Percentiles rank a stretch among this genome's conserved stretches.
phyloP scores from a whole-genome alignment of 64 coral and sea anemone genomes.

The Montipora cactus region DNA sequence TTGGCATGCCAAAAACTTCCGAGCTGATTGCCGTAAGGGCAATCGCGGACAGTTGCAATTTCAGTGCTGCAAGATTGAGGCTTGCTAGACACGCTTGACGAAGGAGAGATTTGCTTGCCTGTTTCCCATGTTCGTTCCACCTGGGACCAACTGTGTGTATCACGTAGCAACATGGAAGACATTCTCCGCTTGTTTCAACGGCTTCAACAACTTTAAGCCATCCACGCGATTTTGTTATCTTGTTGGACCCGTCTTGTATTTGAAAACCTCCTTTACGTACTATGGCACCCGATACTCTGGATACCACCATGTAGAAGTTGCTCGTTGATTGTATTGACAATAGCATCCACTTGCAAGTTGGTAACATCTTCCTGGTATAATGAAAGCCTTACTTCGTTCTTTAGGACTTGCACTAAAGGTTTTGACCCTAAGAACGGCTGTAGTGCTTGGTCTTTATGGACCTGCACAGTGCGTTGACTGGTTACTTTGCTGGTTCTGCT shows the following conservation, averaged over 20 bases:
- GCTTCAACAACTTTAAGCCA: slow-evolving; percentile 2
- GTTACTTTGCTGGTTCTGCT: not conserved
- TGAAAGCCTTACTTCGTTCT: slow-evolving; percentile 27
- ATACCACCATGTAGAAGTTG: not conserved
- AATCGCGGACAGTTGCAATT: slow-evolving; percentile 23
- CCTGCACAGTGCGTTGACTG: not conserved
- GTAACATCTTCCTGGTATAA: slow-evolving; percentile 73
- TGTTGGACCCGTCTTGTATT: slow-evolving; percentile 25
- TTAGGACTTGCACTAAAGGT: not conserved
- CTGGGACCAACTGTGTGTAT: slow-evolving; percentile 55
- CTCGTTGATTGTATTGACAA: slow-evolving; percentile 70
- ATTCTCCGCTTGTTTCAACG: slow-evolving; percentile 2
- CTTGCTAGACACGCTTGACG: slow-evolving; percentile 2
- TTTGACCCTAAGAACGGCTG: not conserved
- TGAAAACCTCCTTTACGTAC: slow-evolving; percentile 35
- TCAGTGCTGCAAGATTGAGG: not conserved
- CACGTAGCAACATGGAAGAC: slow-evolving; percentile 42
- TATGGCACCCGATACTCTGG: slow-evolving; percentile 71
- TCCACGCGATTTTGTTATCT: not conserved
- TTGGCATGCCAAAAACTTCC: slow-evolving; percentile 64
- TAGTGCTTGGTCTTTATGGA: not conserved
- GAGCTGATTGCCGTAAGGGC: slow-evolving; percentile 77
- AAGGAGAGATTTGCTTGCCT: not conserved
- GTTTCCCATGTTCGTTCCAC: not conserved
- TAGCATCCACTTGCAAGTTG: slow-evolving; percentile 48